These are phyloP conservation scores for Hymenochirus boettgeri DNA, from an alignment of 2,113 vertebrate genomes.

Conservation along the genomic window DNA sequence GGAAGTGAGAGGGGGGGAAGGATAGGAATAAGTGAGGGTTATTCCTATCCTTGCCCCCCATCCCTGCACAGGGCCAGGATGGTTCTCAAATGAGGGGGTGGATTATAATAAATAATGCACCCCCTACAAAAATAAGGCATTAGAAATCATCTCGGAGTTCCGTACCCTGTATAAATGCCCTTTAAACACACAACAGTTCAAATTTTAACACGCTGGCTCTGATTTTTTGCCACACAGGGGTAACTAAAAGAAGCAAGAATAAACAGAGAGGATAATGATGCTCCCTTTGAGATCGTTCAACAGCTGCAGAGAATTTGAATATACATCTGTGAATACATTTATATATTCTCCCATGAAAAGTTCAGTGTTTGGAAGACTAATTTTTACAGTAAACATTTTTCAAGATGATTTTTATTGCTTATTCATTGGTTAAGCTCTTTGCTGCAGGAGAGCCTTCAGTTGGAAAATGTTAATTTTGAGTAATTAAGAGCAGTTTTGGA, in stretches of 20 bases:
- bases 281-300: neutral
- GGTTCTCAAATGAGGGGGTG: no score
- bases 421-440: neutral
- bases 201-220: neutral
- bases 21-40: no score
- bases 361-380: constrained; percentile 1
- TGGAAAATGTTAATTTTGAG: neutral
- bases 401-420: neutral
- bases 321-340: constrained; percentile 14
- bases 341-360: constrained; percentile 9
- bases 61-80: no score
- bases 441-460: neutral
- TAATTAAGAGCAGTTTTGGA: neutral
- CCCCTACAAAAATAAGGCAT: no score
- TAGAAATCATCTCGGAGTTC: no score
- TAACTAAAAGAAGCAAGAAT: constrained; percentile 8
- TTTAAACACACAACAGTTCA: no score
- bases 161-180: no score
- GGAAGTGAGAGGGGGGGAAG: no score
- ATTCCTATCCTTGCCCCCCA: no score
- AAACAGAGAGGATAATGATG: constrained; percentile 26
- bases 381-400: constrained; percentile 9
- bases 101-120: no score
- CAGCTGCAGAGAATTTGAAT: constrained; percentile 2
- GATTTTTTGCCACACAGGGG: constrained; percentile 11